Conservation (phyloP, 2,888 invertebrate species). For the Ashinkailepas kermadecensis region DNA sequence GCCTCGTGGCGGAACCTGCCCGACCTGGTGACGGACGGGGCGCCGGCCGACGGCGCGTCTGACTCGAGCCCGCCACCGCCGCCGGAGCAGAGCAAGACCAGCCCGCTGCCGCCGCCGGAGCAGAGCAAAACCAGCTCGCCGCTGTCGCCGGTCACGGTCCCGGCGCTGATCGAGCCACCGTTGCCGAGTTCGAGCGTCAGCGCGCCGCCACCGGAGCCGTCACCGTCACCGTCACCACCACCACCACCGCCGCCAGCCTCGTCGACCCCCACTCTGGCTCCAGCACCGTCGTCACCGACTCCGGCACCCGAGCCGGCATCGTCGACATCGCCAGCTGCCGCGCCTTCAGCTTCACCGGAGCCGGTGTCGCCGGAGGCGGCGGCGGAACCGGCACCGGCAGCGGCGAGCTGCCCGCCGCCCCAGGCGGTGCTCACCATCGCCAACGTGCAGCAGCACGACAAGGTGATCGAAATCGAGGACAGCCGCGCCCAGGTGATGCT, state of each 20-base stretch:
- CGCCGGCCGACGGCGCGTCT: neutral
- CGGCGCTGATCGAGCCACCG: no score
- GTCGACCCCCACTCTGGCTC: no score
- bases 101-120: neutral
- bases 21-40: constrained; percentile 31
- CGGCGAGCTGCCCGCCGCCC: no score
- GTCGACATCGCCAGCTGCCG: neutral
- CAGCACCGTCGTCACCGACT: no score
- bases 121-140: neutral
- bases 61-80: neutral
- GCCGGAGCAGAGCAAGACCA: neutral
- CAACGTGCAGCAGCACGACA: constrained; percentile 33
- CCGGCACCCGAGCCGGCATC: neutral
- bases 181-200: no score
- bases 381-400: no score
- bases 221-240: no score
- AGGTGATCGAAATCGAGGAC: constrained; percentile 28
- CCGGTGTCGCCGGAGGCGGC: no score
- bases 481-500: constrained; percentile 33
- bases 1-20: constrained; percentile 32
- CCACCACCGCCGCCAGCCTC: no score
- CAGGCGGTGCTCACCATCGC: constrained; percentile 29
- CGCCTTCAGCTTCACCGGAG: no score
- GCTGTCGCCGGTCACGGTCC: neutral
- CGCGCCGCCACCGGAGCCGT: no score